phyloP scores from a whole-genome alignment of 2,113 vertebrate genomes.

The Pollachius pollachius region DNA sequence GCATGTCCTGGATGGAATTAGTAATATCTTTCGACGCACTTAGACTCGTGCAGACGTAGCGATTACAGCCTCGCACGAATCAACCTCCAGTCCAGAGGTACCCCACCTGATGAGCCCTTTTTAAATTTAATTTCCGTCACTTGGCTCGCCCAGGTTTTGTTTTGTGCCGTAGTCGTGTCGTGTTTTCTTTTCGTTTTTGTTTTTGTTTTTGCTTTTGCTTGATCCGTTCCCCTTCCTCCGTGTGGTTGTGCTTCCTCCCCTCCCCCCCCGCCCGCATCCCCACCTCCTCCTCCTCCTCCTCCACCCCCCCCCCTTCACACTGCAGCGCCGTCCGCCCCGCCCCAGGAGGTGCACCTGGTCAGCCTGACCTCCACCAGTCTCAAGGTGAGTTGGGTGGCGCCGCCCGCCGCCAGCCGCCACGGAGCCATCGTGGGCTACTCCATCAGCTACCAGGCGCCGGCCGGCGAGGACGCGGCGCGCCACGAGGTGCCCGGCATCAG shows the following conservation, averaged over 20 bases:
- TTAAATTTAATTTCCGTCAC: background rate
- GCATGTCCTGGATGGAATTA: no score
- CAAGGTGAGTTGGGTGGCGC: slow-evolving; percentile 99
- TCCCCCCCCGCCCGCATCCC: background rate
- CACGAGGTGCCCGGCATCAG: slow-evolving; percentile 87
- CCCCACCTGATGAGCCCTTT: slow-evolving; percentile 46
- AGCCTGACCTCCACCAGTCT: slow-evolving; percentile 93
- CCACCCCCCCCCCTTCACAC: slow-evolving; percentile 70
- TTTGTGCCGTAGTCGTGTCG: no score
- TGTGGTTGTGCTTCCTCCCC: slow-evolving; percentile 56
- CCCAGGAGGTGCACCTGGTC: slow-evolving; percentile 90
- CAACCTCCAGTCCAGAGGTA: slow-evolving; percentile 50
- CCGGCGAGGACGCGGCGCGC: slow-evolving; percentile 88
- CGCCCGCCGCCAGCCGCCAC: slow-evolving; percentile 91
- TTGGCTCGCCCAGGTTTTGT: no score
- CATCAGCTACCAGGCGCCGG: slow-evolving; percentile 86
- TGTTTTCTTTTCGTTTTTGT: slow-evolving; percentile 1
- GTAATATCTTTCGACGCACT: no score
- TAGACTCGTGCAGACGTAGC: no score
- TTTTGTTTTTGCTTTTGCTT: slow-evolving; percentile 71
- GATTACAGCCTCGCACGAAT: no score
- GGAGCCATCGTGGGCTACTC: slow-evolving; percentile 96
- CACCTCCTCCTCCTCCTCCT: slow-evolving; percentile 76
- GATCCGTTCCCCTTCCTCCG: slow-evolving; percentile 78
- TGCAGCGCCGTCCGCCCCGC: slow-evolving; percentile 94